Evolutionary conservation across 1,140 invertebrate species (phyloP).

Genomic region (Listronotus oregonensis): DNA sequence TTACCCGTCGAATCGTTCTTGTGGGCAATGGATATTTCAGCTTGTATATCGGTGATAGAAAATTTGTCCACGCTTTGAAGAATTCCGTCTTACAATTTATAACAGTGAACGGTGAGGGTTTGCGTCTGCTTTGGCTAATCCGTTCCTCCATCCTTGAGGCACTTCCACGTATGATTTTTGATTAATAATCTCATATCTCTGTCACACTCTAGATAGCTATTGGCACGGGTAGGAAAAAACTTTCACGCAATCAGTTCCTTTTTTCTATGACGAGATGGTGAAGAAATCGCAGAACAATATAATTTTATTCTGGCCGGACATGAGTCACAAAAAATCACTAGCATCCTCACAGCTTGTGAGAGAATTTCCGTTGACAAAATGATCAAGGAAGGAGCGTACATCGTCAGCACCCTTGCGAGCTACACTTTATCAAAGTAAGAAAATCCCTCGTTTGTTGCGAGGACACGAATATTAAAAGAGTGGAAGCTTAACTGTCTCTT

Average conservation of each 20-base stretch:
- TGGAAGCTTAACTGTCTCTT: constrained; percentile 24
- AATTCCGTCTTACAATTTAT: too few relatives aligned
- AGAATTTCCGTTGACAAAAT: background rate
- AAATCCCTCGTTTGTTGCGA: constrained; percentile 20
- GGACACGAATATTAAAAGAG: constrained; percentile 40
- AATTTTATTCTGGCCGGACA: constrained; percentile 37
- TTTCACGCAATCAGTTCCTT: constrained; percentile 13
- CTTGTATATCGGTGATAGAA: too few relatives aligned
- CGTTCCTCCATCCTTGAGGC: too few relatives aligned
- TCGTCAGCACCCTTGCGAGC: too few relatives aligned
- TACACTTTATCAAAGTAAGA: too few relatives aligned
- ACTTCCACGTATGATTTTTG: constrained; percentile 20
- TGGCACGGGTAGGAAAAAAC: constrained; percentile 26
- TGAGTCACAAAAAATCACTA: constrained; percentile 31
- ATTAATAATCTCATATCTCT: constrained; percentile 32
- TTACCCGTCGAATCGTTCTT: too few relatives aligned
- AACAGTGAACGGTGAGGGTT: too few relatives aligned
- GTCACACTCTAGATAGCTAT: constrained; percentile 20
- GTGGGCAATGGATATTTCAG: too few relatives aligned
- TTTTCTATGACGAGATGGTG: constrained; percentile 26
- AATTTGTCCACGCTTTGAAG: too few relatives aligned
- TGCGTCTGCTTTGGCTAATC: background rate
- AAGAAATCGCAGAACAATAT: constrained; percentile 26
- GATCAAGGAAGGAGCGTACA: background rate
- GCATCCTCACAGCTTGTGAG: constrained; percentile 1